A percentile compares a stretch with the other conserved stretches of the same genome.
These are phyloP conservation scores for Proterorhinus semilunaris DNA, from an alignment of 2,113 vertebrate genomes.

Conservation along the genomic window DNA sequence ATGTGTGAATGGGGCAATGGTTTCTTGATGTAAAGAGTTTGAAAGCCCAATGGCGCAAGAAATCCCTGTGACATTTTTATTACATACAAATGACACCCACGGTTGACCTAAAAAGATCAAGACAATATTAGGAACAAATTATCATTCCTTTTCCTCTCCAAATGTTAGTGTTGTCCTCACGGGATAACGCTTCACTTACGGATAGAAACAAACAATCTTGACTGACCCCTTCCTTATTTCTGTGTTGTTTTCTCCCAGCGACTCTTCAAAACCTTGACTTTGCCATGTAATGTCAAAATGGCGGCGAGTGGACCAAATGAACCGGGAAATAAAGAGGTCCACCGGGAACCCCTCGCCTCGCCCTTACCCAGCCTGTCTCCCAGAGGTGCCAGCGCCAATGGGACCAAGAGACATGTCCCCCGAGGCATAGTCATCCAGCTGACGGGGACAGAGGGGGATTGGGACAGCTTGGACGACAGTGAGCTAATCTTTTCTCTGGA, in stretches of 20 bases:
- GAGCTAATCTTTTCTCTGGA: conserved; percentile 74
- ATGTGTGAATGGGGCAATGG: no score
- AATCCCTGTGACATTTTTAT: no score
- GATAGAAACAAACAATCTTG: not conserved
- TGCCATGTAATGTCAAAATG: conserved; percentile 74
- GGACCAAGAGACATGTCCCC: conserved; percentile 52
- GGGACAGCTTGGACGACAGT: conserved; percentile 64
- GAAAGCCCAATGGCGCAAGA: no score
- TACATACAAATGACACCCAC: no score
- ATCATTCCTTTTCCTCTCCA: no score
- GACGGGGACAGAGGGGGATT: conserved; percentile 71
- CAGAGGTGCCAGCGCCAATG: conserved; percentile 1
- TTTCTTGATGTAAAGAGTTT: no score
- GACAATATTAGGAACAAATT: no score
- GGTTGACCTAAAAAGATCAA: no score
- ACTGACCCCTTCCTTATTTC: conserved; percentile 32
- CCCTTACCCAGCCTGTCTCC: conserved; percentile 14
- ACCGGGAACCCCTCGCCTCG: conserved; percentile 12
- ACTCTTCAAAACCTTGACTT: conserved; percentile 42
- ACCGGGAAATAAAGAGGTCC: conserved; percentile 28
- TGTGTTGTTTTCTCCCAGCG: conserved; percentile 36
- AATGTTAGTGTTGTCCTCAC: not conserved
- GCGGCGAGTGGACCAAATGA: conserved; percentile 61
- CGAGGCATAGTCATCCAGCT: conserved; percentile 77
- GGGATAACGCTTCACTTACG: not conserved